Base-by-base conservation (phyloP, 2,797 vertebrate species). In the Limosa lapponica region DNA sequence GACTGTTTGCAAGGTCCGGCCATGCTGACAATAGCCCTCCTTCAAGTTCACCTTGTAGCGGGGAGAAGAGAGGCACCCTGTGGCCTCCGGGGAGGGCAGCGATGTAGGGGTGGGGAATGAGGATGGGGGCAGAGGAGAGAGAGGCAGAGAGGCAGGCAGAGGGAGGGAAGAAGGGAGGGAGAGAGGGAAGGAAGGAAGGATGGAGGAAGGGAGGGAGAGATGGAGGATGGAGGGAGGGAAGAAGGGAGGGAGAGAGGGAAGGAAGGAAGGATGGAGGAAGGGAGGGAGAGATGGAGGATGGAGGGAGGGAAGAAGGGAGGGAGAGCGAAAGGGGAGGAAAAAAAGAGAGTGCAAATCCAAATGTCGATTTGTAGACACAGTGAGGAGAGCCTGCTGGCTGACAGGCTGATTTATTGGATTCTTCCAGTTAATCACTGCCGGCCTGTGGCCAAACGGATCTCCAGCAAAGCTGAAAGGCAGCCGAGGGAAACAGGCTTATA, bases 351-450 rank as follows among this genome's bases (percentile, higher is more conserved):
- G 97, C 98, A 98, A 98, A 98, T 98, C 98, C 98, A 98, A 98
- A 98, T 98, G 98, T 98, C 98, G 97, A 98, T 98, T 98, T 98
- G 98, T 98, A 98, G 98, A 98, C 98, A 97, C 97, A 98, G 98
- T 97, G 97, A 99, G 98, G 97, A 97, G 98, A 98, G 98, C 97
- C 98, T 98, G 98, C 98, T 98, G 98, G 98, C 98, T 99, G 99
- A 99, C 98, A 99, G 98, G 97, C 98, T 99, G 99, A 99, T 99
- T 99, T 99, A 99, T 99, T 99, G 98, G 98, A 99, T 98, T 99
- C 99, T 98, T 99, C 98, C 98, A 98, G 98, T 99, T 99, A 99
- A 99, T 99, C 98, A 98, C 98, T 98, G 97, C 98, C 98, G 98
- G 98, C 98, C 98, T 98, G 98, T 98, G 97, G 98, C 98, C 98